Evolutionary conservation across 2,888 invertebrate species (phyloP), one percentile per base, ranked within the genome.

Genomic region (Anticlea derivata): DNA sequence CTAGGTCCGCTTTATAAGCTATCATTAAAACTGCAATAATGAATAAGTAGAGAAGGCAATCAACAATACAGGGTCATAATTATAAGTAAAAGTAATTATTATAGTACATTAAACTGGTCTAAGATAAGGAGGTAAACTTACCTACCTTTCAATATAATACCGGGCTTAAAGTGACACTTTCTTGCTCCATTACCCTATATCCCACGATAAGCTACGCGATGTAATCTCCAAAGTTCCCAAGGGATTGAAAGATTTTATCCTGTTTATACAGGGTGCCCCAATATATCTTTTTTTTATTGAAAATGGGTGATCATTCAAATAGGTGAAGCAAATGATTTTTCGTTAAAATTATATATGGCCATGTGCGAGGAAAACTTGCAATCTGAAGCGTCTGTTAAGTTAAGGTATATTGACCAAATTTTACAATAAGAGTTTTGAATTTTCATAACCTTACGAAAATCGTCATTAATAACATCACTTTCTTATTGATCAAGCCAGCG

Each of bases 161-260:
- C 12, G 47, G 29, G 41, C 43, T 43, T 47, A 47, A 52, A 47
- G 37, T 47, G 41, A 43, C 41, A 47, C 41, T 52, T 51, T 47
- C 51, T 45, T 37, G 47, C 43, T 38, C 48, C 29, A 51, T 31
- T 51, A 27, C 41, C 46, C 51, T 52, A 40, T 50, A 50, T 45
- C 45, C 45, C 23, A 52, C 35, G 51, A 47, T 52, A 52, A 52
- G 51, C 41, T 52, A 26, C 37, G n/a, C 37, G 41, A 52, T 41
- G 41, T 52, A 52, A 52, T 52, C 51, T 50, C 24, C 39, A 26
- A 45, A 50, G 45, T 50, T 50, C 45, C 43, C 29, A 3, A 51
- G 47, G 47, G 51, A 38, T 31, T 41, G 41, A 41, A 30, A 51
- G 51, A 52, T 52, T 41, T 37, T 47, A 52, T 52, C 50, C 40